Evolutionary conservation across 2,797 vertebrate species (phyloP).

Genomic region (Tragopan temminckii): DNA sequence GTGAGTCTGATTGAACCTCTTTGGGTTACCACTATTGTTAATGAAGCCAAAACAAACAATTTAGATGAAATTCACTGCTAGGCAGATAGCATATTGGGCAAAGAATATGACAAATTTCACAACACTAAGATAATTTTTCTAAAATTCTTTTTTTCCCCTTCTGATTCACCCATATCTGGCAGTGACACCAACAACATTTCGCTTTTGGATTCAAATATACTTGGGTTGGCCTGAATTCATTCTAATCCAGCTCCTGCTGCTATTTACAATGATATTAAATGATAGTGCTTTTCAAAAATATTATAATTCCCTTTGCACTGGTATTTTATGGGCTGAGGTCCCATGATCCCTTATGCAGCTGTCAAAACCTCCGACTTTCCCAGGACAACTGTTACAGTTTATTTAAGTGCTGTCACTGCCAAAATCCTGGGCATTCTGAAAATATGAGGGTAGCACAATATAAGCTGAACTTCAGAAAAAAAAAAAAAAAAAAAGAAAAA

Average conservation of each 20-base stretch:
- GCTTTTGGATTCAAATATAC: neutral
- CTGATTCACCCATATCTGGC: neutral
- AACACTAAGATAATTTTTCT: neutral
- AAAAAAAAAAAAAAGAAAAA: neutral
- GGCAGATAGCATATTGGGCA: neutral
- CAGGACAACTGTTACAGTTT: constrained; percentile 69
- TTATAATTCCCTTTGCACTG: constrained; percentile 27
- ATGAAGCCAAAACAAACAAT: neutral
- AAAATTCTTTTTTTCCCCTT: neutral
- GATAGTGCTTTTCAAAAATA: constrained; percentile 34
- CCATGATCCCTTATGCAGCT: constrained; percentile 63
- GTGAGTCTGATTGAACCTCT: neutral
- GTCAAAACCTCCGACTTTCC: constrained; percentile 74
- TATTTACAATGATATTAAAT: constrained; percentile 36
- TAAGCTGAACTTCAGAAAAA: constrained; percentile 37
- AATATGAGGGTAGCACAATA: constrained; percentile 62
- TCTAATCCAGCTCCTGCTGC: neutral
- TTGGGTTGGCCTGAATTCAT: neutral
- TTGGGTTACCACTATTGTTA: neutral
- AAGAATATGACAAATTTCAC: neutral
- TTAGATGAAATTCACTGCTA: neutral
- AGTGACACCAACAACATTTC: neutral
- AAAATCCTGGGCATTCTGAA: constrained; percentile 61
- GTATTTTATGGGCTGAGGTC: constrained; percentile 52
- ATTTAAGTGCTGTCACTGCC: constrained; percentile 58